Evolutionary conservation across 2,797 vertebrate species (phyloP).

Genomic region (Mastacembelus armatus): DNA sequence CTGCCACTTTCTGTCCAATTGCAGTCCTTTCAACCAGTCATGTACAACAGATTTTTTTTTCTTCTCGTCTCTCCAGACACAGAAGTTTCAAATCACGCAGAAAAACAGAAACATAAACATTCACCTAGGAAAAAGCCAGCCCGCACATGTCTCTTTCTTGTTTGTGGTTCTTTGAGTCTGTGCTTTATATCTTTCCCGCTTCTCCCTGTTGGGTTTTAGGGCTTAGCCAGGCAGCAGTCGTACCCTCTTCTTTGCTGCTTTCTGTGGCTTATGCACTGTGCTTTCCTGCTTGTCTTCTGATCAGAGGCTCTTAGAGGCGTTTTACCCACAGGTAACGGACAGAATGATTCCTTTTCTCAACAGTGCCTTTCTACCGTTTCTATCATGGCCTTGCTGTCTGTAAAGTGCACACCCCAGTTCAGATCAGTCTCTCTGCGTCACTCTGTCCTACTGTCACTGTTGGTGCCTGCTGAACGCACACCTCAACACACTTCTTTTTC

Average conservation of each 20-base stretch:
- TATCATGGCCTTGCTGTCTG: conserved; percentile 34
- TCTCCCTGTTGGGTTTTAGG: conserved; percentile 38
- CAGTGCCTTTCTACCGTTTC: conserved; percentile 43
- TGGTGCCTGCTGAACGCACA: conserved; percentile 46
- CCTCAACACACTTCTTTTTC: conserved; percentile 52
- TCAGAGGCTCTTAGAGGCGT: conserved; percentile 59
- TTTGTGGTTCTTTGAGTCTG: conserved; percentile 28
- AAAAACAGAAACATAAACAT: conserved; percentile 28
- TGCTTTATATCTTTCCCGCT: conserved; percentile 36
- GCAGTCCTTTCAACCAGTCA: conserved; percentile 46
- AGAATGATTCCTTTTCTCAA: conserved; percentile 57
- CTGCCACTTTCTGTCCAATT: conserved; percentile 22
- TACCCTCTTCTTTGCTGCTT: conserved; percentile 42
- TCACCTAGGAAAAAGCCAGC: conserved; percentile 36
- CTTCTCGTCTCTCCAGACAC: conserved; percentile 24
- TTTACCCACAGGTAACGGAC: conserved; percentile 63
- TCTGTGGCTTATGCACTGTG: conserved; percentile 39
- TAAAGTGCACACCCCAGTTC: conserved; percentile 24
- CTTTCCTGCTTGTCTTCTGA: conserved; percentile 56
- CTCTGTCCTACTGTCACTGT: conserved; percentile 38
- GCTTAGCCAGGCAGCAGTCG: conserved; percentile 54
- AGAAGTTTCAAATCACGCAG: conserved; percentile 40
- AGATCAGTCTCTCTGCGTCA: conserved; percentile 33
- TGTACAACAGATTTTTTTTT: conserved; percentile 27
- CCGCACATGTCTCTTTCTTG: conserved; percentile 48